phyloP scores from a whole-genome alignment of 2,797 vertebrate genomes.

The Megaceryle alcyon region DNA sequence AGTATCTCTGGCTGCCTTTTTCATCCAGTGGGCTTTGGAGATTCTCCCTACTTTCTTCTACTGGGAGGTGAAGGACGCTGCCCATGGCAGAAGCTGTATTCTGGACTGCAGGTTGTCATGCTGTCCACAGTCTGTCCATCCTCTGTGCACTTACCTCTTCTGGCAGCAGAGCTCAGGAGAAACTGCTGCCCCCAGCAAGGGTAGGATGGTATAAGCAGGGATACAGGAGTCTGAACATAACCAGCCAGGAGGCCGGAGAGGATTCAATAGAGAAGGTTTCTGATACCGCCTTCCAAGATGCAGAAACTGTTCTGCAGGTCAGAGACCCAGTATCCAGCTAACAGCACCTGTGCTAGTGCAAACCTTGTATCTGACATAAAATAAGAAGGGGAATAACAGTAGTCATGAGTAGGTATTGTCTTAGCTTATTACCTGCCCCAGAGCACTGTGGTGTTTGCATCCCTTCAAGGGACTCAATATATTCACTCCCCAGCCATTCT shows the following conservation, averaged over 20 bases:
- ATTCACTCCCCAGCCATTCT: slow-evolving; percentile 89
- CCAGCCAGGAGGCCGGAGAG: not conserved
- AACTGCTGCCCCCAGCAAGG: not conserved
- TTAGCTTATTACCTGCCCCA: slow-evolving; percentile 47
- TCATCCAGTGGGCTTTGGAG: not conserved
- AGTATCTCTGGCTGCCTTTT: not conserved
- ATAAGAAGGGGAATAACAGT: not conserved
- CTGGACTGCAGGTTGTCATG: not conserved
- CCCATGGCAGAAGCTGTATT: not conserved
- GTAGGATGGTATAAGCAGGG: not conserved
- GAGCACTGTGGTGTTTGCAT: slow-evolving; percentile 81
- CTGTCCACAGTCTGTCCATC: not conserved
- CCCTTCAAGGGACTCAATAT: slow-evolving; percentile 84
- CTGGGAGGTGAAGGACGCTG: not conserved
- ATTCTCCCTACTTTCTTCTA: not conserved
- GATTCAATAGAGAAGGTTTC: not conserved
- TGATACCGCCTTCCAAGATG: not conserved
- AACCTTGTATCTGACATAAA: not conserved
- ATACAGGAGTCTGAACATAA: not conserved
- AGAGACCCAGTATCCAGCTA: not conserved
- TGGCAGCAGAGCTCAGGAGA: not conserved
- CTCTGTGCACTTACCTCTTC: not conserved
- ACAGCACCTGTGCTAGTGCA: not conserved
- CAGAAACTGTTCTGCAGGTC: not conserved
- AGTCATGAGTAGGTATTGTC: not conserved